Conservation (phyloP, 2,888 invertebrate genomes). For the Phytoseiulus persimilis region DNA sequence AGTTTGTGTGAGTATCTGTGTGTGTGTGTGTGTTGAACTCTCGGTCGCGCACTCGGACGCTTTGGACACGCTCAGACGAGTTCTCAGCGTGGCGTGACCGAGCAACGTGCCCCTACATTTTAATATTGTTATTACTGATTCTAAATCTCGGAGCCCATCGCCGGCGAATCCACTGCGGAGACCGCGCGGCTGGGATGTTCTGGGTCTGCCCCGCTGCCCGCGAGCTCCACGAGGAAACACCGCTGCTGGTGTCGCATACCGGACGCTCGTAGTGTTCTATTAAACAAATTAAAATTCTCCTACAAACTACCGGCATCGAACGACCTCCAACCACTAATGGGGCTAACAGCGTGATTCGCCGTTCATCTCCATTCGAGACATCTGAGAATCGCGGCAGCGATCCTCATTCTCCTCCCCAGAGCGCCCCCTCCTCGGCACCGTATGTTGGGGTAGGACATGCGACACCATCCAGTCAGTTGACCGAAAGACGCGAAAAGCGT, state of each 20-base stretch:
- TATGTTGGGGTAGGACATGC: no score
- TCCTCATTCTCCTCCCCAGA: no score
- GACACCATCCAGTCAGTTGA: no score
- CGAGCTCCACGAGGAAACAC: conserved; percentile 1
- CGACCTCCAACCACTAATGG: not conserved
- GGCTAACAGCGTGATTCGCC: no score
- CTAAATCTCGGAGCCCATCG: conserved; percentile 35
- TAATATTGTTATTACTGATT: conserved; percentile 38
- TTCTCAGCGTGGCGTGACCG: not conserved
- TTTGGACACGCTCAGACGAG: not conserved
- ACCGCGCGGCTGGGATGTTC: not conserved
- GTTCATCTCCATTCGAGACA: no score
- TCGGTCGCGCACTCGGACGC: not conserved
- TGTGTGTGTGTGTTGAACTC: conserved; percentile 5
- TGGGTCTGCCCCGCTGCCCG: conserved; percentile 10
- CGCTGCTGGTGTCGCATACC: not conserved
- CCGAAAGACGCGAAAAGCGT: no score
- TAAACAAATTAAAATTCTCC: not conserved
- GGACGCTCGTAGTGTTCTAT: not conserved
- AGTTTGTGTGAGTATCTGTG: not conserved
- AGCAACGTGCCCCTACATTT: conserved; percentile 27
- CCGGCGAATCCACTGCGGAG: not conserved
- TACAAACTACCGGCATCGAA: not conserved
- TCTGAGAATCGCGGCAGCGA: no score
- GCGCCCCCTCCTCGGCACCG: no score